Percentiles rank a stretch among this genome's conserved stretches.
Conservation (phyloP, 2,797 vertebrate genomes). For the Onychomys arenicola region DNA sequence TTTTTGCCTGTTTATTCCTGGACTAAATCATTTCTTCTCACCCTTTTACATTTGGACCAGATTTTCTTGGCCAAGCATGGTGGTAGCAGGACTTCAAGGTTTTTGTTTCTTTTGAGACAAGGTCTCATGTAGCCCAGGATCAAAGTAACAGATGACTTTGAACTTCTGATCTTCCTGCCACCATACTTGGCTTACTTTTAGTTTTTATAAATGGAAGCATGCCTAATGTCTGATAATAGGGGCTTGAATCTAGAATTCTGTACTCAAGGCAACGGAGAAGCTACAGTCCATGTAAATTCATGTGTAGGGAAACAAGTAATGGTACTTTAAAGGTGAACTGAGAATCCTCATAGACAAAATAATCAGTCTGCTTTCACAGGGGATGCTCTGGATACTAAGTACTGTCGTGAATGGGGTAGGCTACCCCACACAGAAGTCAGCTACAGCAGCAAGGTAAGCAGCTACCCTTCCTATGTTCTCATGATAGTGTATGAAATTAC, state of each 20-base stretch:
- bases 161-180: neutral
- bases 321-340: neutral
- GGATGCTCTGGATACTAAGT: neutral
- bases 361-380: neutral
- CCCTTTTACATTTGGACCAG: neutral
- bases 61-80: neutral
- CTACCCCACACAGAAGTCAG: neutral
- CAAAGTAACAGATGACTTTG: neutral
- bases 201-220: neutral
- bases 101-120: neutral
- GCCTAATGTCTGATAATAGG: neutral
- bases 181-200: neutral
- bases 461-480: slow-evolving; percentile 20
- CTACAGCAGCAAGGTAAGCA: neutral
- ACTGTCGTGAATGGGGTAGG: neutral
- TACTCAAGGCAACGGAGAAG: neutral
- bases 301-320: slow-evolving; percentile 4
- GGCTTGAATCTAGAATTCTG: slow-evolving; percentile 9
- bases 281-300: neutral
- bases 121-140: neutral
- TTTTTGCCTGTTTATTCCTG: neutral
- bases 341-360: neutral
- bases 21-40: neutral
- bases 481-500: neutral
- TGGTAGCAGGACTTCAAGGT: neutral